Evolutionary conservation across 2,888 invertebrate genomes (phyloP), one percentile per base, ranked within the genome.

Genomic region (Nymphalis c-album): DNA sequence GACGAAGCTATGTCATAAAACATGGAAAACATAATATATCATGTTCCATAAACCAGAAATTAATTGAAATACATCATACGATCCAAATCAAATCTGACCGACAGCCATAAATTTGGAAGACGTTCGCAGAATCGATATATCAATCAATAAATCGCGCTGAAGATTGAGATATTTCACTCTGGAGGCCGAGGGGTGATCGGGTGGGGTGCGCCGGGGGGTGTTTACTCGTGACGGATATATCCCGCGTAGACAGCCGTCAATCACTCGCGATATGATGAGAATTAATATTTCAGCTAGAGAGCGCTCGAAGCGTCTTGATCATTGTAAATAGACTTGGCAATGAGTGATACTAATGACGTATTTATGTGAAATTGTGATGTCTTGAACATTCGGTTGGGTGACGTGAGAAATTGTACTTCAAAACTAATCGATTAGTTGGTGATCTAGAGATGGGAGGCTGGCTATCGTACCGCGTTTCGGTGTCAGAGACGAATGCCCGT

Each of bases 191-290:
- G 72, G 75, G 74, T 72, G 64, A 73, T 63, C 68, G 18, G 50
- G 68, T 72, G 74, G 69, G 67, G 73, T 64, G 64, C 73, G 62
- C 63, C 69, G 73, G 78, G 81, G 81, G 79, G 80, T 85, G 86
- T 86, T 86, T 85, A 84, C 83, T 82, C 85, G 84, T 90, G 91
- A 91, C 90, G 90, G 89, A 91, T 91, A 89, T 88, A 89, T 90
- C 87, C 90, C 83, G 84, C 85, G 89, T 82, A 89, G 90, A 90
- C 90, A 87, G 82, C 86, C 89, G 92, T 90, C 90, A 90, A 90
- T 90, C 90, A 90, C 81, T 79, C 79, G 80, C 77, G 85, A 83
- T 90, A 90, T 91, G 91, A 91, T 90, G 91, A 85, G 88, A 87
- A 90, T 87, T 89, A 88, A 88, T 89, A 89, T 88, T 88, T 88